Evolutionary conservation across 2,113 vertebrate genomes (phyloP).

Genomic region (Limanda limanda): DNA sequence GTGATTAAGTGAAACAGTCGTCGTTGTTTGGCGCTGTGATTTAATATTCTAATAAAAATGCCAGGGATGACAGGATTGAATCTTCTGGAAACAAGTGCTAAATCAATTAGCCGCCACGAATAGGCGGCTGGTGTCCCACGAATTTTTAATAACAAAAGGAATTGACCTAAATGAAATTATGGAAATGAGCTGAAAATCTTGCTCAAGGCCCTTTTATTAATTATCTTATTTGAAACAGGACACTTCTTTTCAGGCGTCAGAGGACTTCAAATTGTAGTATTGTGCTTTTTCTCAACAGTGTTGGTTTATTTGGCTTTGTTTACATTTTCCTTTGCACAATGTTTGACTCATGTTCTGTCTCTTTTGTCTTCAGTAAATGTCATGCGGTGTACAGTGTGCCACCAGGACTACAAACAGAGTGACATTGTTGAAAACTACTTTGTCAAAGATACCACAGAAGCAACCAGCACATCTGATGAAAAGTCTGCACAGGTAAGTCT

Average conservation of each 20-base stretch:
- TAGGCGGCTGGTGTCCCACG: slow-evolving; percentile 15
- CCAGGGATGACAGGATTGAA: slow-evolving; percentile 52
- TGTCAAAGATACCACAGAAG: slow-evolving; percentile 95
- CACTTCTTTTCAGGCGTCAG: background rate
- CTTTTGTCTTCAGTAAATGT: slow-evolving; percentile 87
- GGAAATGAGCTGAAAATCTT: slow-evolving; percentile 30
- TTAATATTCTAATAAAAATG: slow-evolving; percentile 68
- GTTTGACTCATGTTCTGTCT: slow-evolving; percentile 11
- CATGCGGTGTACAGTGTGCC: slow-evolving; percentile 93
- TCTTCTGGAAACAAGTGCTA: slow-evolving; percentile 35
- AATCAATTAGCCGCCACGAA: slow-evolving; percentile 49
- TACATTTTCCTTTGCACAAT: background rate
- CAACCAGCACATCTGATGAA: slow-evolving; percentile 89
- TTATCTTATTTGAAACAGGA: slow-evolving; percentile 8
- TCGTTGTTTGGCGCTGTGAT: slow-evolving; percentile 43
- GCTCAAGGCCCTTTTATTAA: background rate
- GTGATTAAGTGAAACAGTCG: slow-evolving; percentile 35
- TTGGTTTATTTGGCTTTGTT: background rate
- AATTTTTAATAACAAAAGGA: slow-evolving; percentile 46
- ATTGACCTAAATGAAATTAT: slow-evolving; percentile 46
- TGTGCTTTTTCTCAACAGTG: no score
- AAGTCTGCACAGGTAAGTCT: slow-evolving; percentile 91
- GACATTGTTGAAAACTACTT: slow-evolving; percentile 99
- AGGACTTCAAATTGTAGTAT: no score
- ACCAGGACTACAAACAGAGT: slow-evolving; percentile 96